phyloP scores from a whole-genome alignment of 2,113 vertebrate genomes.

The Heteronetta atricapilla region DNA sequence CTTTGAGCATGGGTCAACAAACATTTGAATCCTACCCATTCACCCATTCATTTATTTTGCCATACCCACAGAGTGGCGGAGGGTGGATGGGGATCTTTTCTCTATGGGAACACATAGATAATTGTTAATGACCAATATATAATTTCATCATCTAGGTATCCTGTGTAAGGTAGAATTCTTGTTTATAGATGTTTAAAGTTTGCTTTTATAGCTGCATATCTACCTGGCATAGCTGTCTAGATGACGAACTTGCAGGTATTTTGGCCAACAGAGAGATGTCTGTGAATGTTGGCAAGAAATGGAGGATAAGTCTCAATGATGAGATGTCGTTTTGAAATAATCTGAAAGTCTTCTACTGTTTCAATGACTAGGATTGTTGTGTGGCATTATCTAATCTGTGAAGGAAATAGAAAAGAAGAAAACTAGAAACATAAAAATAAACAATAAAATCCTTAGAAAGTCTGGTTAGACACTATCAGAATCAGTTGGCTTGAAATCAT shows the following conservation, averaged over 20 bases:
- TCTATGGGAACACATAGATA: neutral
- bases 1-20: neutral
- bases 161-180: neutral
- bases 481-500: neutral
- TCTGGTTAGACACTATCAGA: neutral
- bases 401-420: neutral
- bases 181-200: neutral
- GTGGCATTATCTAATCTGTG: neutral
- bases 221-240: neutral
- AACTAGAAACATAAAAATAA: neutral
- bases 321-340: neutral
- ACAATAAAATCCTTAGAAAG: neutral
- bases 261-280: neutral
- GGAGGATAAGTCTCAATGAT: neutral
- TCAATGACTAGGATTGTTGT: neutral
- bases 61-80: neutral
- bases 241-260: neutral
- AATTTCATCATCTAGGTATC: neutral
- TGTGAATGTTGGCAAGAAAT: neutral
- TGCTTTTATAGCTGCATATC: neutral
- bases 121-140: neutral
- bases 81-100: neutral
- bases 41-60: neutral
- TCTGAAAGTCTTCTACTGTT: neutral
- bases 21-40: neutral